These are phyloP conservation scores for Hartigia nigra DNA, from an alignment of 2,888 invertebrate genomes.

Conservation along the genomic window DNA sequence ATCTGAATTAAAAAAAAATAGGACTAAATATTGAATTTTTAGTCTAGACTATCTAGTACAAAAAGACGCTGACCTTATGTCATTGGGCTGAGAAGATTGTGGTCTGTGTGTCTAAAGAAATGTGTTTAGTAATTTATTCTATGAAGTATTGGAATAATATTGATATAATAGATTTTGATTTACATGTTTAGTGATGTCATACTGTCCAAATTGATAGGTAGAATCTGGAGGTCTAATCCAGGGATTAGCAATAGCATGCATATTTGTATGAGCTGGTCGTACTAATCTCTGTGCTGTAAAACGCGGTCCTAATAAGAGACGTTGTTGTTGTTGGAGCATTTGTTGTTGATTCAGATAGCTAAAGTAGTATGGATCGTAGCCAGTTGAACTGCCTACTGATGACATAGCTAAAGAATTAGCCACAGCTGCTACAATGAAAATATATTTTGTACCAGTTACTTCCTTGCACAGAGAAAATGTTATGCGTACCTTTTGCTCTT, in stretches of 20 bases:
- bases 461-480: not conserved
- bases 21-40: not conserved
- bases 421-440: slow-evolving; percentile 41
- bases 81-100: not conserved
- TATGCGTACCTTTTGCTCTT: slow-evolving; percentile 47
- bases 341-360: slow-evolving; percentile 44
- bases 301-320: slow-evolving; percentile 33
- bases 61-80: not conserved
- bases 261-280: slow-evolving; percentile 30
- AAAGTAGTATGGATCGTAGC: slow-evolving; percentile 45
- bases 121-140: not conserved
- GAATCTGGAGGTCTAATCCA: slow-evolving; percentile 40
- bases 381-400: slow-evolving; percentile 31
- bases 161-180: not conserved
- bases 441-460: not conserved
- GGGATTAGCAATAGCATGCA: slow-evolving; percentile 30
- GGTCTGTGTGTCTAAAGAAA: not conserved
- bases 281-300: slow-evolving; percentile 23
- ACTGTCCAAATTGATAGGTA: slow-evolving; percentile 32
- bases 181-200: not conserved
- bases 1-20: not conserved
- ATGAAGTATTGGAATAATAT: not conserved
- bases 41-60: not conserved
- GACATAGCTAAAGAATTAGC: slow-evolving; percentile 50
- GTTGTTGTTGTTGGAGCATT: slow-evolving; percentile 37